Base-by-base conservation (phyloP, 2,113 vertebrate genomes). In the Aythya baeri region DNA sequence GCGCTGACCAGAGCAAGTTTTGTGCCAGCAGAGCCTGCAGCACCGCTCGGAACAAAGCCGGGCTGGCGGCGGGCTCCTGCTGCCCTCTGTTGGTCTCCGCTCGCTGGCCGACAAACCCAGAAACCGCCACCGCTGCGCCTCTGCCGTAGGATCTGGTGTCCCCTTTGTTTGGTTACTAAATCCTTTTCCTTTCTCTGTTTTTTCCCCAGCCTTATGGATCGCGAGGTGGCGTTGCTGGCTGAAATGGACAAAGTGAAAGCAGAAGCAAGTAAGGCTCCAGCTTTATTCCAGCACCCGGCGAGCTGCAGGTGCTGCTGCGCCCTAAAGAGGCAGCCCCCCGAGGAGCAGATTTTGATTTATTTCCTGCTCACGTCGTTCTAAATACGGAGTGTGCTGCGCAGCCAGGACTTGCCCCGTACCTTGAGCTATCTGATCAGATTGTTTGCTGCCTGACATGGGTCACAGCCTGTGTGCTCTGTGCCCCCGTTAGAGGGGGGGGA, bases 201-300 rank as follows among this genome's bases (percentile, higher is more conserved):
- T 49, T 49, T 86, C 46, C 62, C n/a, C 94, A 99, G 99, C 97
- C 98, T 99, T 66, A 99, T 99, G 99, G 99, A 99, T 96, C 98
- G 99, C 83, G 99, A 99, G 97, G 99, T 99, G 89, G 98, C 99
- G 20, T 97, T 99, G 59, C 94, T 99, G 86, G 97, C 93, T 8
- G 99, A 99, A 95, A 99, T 99, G 99, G 99, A 99, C 97, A 99
- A 99, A 98, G 99, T 99, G 88, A 99, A 99, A 98, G 99, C 99
- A 54, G 99, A 99, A 97, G 98, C 99, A 91, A 98, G 99, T 99
- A 98, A 99, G 99, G 96, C 13, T 9, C 46, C 26, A 3, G 32
- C 58, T 6, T 46, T 32, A 25, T 36, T 2, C 10, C 27, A 7
- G 7, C 27, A 2, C 66, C 65, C 11, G 32, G 9, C 31, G 68